Evolutionary conservation across 2,797 vertebrate genomes (phyloP).

Genomic region (Botia kubotai): DNA sequence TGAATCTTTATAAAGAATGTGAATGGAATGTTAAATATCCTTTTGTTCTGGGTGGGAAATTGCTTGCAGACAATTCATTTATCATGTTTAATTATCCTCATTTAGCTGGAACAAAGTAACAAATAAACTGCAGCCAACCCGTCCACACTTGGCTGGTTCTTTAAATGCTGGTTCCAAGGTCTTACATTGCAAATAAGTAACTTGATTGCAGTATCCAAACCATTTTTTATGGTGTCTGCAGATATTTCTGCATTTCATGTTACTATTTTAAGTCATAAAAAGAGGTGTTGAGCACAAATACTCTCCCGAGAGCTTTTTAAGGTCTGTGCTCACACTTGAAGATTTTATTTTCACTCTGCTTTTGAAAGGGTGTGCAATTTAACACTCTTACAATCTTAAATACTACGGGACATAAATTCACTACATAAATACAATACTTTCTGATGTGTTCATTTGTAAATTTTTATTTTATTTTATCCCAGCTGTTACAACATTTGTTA

Average conservation of each 20-base stretch:
- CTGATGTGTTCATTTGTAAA: neutral
- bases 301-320: constrained; percentile 13
- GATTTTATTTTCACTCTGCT: constrained; percentile 38
- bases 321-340: constrained; percentile 7
- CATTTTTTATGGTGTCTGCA: neutral
- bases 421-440: constrained; percentile 2
- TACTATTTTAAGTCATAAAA: constrained; percentile 18
- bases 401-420: neutral
- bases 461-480: neutral
- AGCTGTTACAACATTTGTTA: constrained; percentile 33
- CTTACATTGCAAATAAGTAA: neutral
- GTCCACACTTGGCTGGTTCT: neutral
- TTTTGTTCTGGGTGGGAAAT: neutral
- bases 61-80: neutral
- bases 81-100: neutral
- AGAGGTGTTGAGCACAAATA: constrained; percentile 10
- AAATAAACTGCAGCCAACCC: neutral
- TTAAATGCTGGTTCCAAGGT: constrained; percentile 1
- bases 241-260: neutral
- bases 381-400: constrained; percentile 29
- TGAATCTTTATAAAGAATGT: neutral
- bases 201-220: neutral
- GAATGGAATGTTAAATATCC: neutral
- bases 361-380: constrained; percentile 39
- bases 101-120: constrained; percentile 3